Evolutionary conservation across 2,888 invertebrate genomes (phyloP).

Genomic region (Antitype chi): DNA sequence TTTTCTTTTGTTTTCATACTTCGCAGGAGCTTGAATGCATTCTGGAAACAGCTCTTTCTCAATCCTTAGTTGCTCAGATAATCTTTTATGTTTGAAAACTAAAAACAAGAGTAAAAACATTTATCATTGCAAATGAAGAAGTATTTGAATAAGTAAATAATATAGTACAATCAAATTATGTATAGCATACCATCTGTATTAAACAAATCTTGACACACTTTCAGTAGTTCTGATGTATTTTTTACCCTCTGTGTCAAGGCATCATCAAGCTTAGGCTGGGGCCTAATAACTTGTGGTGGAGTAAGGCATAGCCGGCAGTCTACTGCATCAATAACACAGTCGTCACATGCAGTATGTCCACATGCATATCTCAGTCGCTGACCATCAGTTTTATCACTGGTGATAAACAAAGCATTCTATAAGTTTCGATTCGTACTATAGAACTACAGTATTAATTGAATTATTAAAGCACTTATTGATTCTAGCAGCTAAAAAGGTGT

Average conservation of each 20-base stretch:
- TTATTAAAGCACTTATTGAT: neutral
- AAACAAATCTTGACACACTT: conserved; percentile 77
- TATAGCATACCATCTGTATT: conserved; percentile 78
- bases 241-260: conserved; percentile 72
- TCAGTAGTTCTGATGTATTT: conserved; percentile 74
- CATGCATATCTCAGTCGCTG: conserved; percentile 77
- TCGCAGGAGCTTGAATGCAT: conserved; percentile 84
- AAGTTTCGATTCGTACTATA: neutral
- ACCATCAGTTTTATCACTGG: conserved; percentile 79
- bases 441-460: neutral
- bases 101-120: conserved; percentile 62
- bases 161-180: neutral
- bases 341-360: conserved; percentile 82
- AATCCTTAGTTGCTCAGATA: conserved; percentile 81
- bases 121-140: neutral
- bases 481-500: neutral
- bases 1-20: conserved; percentile 85
- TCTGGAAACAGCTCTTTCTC: conserved; percentile 86
- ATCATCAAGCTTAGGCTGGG: conserved; percentile 69
- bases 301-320: conserved; percentile 78
- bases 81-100: conserved; percentile 78
- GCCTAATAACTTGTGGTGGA: conserved; percentile 62
- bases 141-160: neutral
- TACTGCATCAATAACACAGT: conserved; percentile 72
- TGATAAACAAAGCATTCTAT: conserved; percentile 41